Base-by-base conservation (phyloP, 2,797 vertebrate genomes). In the Ctenosaura bakeri region DNA sequence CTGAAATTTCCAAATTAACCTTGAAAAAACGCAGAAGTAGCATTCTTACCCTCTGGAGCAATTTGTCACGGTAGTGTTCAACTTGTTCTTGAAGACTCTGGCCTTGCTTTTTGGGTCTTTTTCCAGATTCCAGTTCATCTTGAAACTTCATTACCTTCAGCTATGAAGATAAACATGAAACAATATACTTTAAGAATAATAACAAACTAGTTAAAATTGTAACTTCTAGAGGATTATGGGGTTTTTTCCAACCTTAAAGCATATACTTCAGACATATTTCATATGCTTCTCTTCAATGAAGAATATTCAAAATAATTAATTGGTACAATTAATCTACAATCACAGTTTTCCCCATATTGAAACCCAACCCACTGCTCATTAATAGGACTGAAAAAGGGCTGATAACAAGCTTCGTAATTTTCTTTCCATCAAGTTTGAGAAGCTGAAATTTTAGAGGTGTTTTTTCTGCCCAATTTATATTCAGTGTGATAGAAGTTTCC, bases 121-220 rank as follows among this genome's bases (percentile, higher is more conserved):
- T 99, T 78, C 99, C 99, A 91, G 98, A 99, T 93, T 99, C 99
- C 91, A 99, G 96, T 95, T 99, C 99, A 97, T 99, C 99, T 95
- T 99, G 99, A 97, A 99, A 99, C 97, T 99, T 99, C 99, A 99
- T 99, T 94, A 99, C 99, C 95, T 99, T 99, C 86, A 99, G 98
- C 99, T 99, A 95, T 86, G 90, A 96, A 94, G 93, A 83, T 92
- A 80, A 91, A 26, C 24, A 96, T 89, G 91, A 94, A 94, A 93
- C 71, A 85, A 20, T 38, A 22, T 85, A 35, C 26, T 96, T 94
- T 95, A 66, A 78, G 0, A 35, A 88, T 64, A 85, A 87, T 80
- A 88, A 92, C 90, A 32, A 88, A 89, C 10, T 88, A 42, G 50
- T 42, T 42, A 79, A 85, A 86, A 22, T 3, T 54, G 6, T 42